phyloP scores from a whole-genome alignment of 2,113 vertebrate genomes.

The Strigops habroptila region DNA sequence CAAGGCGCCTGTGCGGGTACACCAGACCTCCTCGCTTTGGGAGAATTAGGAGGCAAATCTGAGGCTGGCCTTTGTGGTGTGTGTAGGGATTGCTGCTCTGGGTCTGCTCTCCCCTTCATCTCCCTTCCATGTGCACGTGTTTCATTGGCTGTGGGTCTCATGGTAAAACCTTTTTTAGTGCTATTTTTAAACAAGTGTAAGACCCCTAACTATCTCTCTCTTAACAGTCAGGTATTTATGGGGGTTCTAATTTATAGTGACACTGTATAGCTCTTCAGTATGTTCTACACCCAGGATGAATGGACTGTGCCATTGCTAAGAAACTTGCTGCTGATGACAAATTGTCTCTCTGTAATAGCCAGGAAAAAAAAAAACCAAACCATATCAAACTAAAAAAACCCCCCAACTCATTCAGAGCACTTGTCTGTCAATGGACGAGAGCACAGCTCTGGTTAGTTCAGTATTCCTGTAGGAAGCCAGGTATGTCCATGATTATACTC shows the following conservation, averaged over 20 bases:
- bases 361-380: not conserved
- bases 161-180: not conserved
- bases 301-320: not conserved
- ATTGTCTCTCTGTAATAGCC: not conserved
- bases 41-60: not conserved
- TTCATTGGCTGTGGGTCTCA: not conserved
- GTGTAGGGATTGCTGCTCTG: not conserved
- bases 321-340: not conserved
- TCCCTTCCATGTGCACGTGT: fast-evolving
- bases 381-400: not conserved
- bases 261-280: fast-evolving
- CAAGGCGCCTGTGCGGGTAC: fast-evolving
- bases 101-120: not conserved
- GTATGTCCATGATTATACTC: not conserved
- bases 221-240: not conserved
- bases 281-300: not conserved
- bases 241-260: not conserved
- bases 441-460: not conserved
- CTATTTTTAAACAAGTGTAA: not conserved
- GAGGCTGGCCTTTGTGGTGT: fast-evolving
- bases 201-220: not conserved
- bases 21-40: fast-evolving
- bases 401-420: not conserved
- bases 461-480: not conserved
- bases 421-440: not conserved